Percentiles rank a stretch among this genome's conserved stretches.
Evolutionary conservation across 1,140 invertebrate genomes (phyloP).

Genomic region (Cydia fagiglandana): DNA sequence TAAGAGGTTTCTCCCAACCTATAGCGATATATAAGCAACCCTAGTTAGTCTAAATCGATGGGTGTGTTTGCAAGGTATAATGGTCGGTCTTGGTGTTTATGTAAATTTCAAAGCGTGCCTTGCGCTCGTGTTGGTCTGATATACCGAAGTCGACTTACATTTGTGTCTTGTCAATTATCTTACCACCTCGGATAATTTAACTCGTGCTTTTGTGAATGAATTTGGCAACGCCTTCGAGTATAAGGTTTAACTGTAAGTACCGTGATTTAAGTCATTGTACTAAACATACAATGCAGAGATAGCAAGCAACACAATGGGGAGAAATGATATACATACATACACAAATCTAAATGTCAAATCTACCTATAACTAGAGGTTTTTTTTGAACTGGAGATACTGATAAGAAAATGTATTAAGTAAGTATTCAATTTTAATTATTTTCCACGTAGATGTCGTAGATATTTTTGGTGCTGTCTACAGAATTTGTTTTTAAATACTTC

Average conservation of each 20-base stretch:
- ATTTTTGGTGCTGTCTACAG: too few species aligned
- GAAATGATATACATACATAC: too few species aligned
- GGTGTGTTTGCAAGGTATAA: conserved; percentile 16
- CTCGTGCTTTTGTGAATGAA: neutral
- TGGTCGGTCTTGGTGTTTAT: conserved; percentile 27
- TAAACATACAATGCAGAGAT: too few species aligned
- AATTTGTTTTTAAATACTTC: too few species aligned
- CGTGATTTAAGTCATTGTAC: neutral
- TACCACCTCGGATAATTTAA: conserved; percentile 6
- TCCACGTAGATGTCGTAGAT: too few species aligned
- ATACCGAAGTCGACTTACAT: conserved; percentile 16
- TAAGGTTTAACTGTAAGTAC: neutral
- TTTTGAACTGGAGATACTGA: too few species aligned
- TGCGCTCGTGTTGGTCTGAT: conserved; percentile 5
- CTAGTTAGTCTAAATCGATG: neutral
- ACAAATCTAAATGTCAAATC: too few species aligned
- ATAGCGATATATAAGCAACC: neutral
- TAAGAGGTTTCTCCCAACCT: neutral
- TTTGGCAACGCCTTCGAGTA: neutral
- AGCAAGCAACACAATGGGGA: neutral
- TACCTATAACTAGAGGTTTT: too few species aligned
- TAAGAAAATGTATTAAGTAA: too few species aligned
- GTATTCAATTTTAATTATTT: too few species aligned
- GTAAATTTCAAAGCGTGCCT: conserved; percentile 26
- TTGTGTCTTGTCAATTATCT: conserved; percentile 7